These are phyloP conservation scores for Ornithoptera alexandrae DNA, from an alignment of 2,888 invertebrate species.

Conservation along the genomic window DNA sequence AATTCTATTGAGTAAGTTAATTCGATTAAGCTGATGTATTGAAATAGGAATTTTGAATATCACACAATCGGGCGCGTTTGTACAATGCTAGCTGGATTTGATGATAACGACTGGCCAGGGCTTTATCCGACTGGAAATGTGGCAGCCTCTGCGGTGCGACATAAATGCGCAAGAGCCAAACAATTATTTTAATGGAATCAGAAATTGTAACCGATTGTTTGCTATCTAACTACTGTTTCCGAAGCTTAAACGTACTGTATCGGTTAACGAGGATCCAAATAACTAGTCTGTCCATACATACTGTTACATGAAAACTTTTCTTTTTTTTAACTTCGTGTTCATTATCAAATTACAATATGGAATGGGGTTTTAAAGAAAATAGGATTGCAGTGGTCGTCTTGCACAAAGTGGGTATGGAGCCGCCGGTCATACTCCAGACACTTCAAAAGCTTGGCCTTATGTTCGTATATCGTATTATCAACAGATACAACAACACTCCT, in stretches of 20 bases:
- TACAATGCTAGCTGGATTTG: constrained; percentile 29
- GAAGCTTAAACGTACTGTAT: background rate
- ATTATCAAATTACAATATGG: too few species aligned
- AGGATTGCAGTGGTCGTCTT: too few species aligned
- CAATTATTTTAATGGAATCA: constrained; percentile 30
- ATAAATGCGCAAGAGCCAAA: constrained; percentile 26
- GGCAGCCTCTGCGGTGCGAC: constrained; percentile 27
- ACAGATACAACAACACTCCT: too few species aligned
- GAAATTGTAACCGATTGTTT: constrained; percentile 28
- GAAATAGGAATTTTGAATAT: constrained; percentile 29
- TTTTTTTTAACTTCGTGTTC: too few species aligned
- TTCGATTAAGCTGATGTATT: constrained; percentile 26
- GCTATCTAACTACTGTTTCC: constrained; percentile 4
- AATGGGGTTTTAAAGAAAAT: too few species aligned
- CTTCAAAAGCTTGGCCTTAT: too few species aligned
- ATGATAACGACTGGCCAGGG: constrained; percentile 29
- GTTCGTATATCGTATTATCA: too few species aligned
- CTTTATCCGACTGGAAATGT: constrained; percentile 30
- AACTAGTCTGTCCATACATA: too few species aligned
- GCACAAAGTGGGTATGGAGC: too few species aligned
- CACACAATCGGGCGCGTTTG: constrained; percentile 25
- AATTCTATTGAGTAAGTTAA: constrained; percentile 23
- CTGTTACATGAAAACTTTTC: too few species aligned
- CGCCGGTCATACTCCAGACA: too few species aligned
- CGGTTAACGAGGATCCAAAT: background rate